Evolutionary conservation across 2,888 invertebrate genomes (phyloP).

Genomic region (Archips xylosteana): DNA sequence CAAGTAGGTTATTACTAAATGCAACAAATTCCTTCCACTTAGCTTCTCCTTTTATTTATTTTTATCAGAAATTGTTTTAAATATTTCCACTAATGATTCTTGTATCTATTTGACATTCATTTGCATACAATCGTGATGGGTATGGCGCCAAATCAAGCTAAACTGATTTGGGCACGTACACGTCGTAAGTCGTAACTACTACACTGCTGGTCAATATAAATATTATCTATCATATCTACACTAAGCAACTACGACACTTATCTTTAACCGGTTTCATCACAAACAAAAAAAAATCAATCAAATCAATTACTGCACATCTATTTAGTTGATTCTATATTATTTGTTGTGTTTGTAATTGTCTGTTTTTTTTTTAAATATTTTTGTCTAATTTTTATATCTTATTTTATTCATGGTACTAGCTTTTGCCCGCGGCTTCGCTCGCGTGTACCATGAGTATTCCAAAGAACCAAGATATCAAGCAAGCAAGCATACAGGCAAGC

Average conservation of each 20-base stretch:
- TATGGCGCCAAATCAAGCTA: slow-evolving; percentile 5
- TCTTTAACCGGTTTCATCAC: not conserved
- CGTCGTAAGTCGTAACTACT: not conserved
- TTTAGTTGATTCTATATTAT: too few species aligned
- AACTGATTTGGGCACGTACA: slow-evolving; percentile 20
- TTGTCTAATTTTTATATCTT: too few species aligned
- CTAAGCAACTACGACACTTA: not conserved
- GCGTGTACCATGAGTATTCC: too few species aligned
- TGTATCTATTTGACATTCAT: slow-evolving; percentile 2
- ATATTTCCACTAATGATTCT: slow-evolving; percentile 3
- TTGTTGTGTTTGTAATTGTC: too few species aligned
- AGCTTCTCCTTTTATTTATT: not conserved
- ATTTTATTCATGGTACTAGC: too few species aligned
- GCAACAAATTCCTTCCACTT: not conserved
- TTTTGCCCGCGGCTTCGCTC: too few species aligned
- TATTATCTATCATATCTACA: too few species aligned
- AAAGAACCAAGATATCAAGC: too few species aligned
- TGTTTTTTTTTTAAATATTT: too few species aligned
- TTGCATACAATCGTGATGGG: slow-evolving; percentile 31
- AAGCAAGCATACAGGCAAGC: too few species aligned
- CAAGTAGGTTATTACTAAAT: not conserved
- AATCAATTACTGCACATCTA: too few species aligned
- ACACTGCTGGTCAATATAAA: not conserved
- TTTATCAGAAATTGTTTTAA: not conserved
- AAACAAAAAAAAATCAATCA: too few species aligned